Evolutionary conservation across 2,113 vertebrate species (phyloP).

Genomic region (Gobius niger): DNA sequence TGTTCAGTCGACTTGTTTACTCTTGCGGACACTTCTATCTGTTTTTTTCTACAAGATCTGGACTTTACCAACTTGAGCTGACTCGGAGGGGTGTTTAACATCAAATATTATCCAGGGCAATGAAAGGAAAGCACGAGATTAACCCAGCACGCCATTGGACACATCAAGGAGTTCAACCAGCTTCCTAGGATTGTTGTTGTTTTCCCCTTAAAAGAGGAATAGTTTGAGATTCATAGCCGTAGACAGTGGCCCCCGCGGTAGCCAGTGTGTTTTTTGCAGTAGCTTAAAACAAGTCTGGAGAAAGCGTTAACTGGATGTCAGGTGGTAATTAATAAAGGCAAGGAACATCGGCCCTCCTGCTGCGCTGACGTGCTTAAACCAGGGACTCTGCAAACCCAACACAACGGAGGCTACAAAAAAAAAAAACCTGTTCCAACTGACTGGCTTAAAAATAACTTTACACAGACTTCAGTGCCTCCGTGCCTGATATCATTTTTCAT

Average conservation of each 20-base stretch:
- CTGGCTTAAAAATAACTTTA: conserved; percentile 37
- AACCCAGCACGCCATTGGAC: too few relatives aligned
- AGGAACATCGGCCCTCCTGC: conserved; percentile 67
- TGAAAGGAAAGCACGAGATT: too few relatives aligned
- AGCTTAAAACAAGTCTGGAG: conserved; percentile 18
- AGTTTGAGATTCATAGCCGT: neutral
- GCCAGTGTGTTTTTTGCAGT: conserved; percentile 26
- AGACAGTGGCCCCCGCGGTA: conserved; percentile 32
- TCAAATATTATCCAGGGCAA: too few relatives aligned
- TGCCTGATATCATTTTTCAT: neutral
- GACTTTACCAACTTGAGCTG: too few relatives aligned
- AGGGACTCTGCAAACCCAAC: conserved; percentile 35
- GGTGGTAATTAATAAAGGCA: conserved; percentile 76
- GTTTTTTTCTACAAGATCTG: too few relatives aligned
- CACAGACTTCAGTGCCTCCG: neutral
- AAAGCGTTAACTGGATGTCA: conserved; percentile 23
- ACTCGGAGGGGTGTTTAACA: too few relatives aligned
- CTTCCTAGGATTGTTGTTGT: too few relatives aligned
- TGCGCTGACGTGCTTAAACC: conserved; percentile 53
- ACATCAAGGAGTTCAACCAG: too few relatives aligned
- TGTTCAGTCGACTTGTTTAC: too few relatives aligned
- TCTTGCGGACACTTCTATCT: too few relatives aligned
- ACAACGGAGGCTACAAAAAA: conserved; percentile 26
- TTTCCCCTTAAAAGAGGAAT: too few relatives aligned
- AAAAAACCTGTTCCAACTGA: conserved; percentile 27